Evolutionary conservation across 2,797 vertebrate species (phyloP), one percentile per base, ranked within the genome.

Genomic region (Myoxocephalus aenaeus): DNA sequence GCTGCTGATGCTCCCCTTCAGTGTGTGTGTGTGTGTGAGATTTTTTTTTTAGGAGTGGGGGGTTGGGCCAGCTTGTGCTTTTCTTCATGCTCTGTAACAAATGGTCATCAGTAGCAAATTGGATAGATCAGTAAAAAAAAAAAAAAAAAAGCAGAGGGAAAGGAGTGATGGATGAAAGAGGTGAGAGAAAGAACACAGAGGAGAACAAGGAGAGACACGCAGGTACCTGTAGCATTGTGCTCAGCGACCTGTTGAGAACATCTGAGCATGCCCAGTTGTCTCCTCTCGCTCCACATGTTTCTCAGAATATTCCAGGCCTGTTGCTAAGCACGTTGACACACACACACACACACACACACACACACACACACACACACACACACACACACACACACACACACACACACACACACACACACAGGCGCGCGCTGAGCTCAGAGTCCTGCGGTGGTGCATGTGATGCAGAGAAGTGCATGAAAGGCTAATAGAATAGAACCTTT

Each of bases 241-340:
- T 88, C 83, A 80, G 65, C 67, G 75, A 89, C 88, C 88, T 91
- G 90, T 90, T 89, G 89, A 80, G 75, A 91, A 73, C 80, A 65
- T 85, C 78, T 81, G 89, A 90, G 85, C 90, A 89, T 80, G 74
- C 89, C 38, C 89, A 80, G 85, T 90, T 6, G 59, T 63, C 22
- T 82, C 57, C 59, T 89, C 71, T 85, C 54, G 22, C 79, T 80
- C 88, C 77, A 84, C 84, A 81, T 84, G 77, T 89, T 83, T 87
- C 77, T 77, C 72, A 81, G 82, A 90, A 88, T 81, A 84, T 80
- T 84, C 44, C 63, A 71, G 64, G 57, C 85, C 83, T 78, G 90
- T 88, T 90, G 81, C 86, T 86, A 88, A 83, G 84, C 80, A 34
- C 50, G 22, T 38, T 38, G 6, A 34, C 3, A 51, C 59, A 63